phyloP scores from a whole-genome alignment of 2,888 invertebrate genomes.

The Agonum fuliginosum region DNA sequence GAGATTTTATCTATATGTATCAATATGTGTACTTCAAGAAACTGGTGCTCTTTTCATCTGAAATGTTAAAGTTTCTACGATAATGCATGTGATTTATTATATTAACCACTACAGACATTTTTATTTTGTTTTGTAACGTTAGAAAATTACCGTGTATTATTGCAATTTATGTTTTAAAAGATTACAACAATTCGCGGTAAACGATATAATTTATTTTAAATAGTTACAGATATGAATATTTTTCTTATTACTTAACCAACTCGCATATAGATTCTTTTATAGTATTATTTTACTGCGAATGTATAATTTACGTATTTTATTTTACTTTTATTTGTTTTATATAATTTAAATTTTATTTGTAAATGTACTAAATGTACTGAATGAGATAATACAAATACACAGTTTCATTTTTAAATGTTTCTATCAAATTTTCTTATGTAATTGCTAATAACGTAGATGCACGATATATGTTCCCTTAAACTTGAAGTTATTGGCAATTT shows the following conservation, averaged over 20 bases:
- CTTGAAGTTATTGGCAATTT: constrained; percentile 1
- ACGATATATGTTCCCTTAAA: background rate
- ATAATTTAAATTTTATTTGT: constrained; percentile 42
- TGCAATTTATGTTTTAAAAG: background rate
- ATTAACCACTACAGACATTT: constrained; percentile 23
- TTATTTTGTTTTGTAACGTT: constrained; percentile 27
- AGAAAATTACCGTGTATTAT: constrained; percentile 2
- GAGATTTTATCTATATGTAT: constrained; percentile 46
- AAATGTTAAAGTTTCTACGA: constrained; percentile 20
- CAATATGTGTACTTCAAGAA: constrained; percentile 5
- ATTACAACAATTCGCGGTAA: constrained; percentile 13
- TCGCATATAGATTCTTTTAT: constrained; percentile 33
- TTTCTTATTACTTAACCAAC: constrained; percentile 26
- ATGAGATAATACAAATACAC: constrained; percentile 31
- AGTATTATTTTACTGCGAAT: constrained; percentile 36
- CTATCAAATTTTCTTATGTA: background rate
- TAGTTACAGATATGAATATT: background rate
- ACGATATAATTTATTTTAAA: constrained; percentile 35
- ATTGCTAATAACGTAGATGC: background rate
- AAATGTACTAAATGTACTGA: constrained; percentile 33
- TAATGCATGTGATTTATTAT: constrained; percentile 40
- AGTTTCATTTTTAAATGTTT: constrained; percentile 24
- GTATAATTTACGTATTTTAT: constrained; percentile 18
- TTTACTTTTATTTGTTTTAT: constrained; percentile 23
- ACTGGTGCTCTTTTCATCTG: constrained; percentile 27